Evolutionary conservation across 2,113 vertebrate genomes (phyloP).

Genomic region (Indri indri): DNA sequence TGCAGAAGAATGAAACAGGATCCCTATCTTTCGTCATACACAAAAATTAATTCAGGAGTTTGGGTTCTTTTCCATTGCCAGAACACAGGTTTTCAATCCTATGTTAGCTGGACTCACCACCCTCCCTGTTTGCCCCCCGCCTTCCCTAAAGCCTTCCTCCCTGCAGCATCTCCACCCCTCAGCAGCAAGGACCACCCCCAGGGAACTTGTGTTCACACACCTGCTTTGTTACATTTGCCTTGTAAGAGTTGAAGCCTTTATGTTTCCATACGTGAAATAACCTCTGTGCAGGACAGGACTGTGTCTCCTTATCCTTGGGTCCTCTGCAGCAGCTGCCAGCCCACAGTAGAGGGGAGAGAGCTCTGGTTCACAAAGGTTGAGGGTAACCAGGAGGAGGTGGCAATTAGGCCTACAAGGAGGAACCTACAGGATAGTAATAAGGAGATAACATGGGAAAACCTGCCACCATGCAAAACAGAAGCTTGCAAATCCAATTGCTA

Average conservation of each 20-base stretch:
- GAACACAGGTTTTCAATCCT: neutral
- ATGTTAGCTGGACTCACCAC: too few relatives aligned
- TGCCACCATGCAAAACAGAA: constrained; percentile 52
- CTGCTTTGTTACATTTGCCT: neutral
- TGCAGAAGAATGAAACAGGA: too few relatives aligned
- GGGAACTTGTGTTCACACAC: neutral
- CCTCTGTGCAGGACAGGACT: neutral
- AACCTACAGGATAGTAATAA: neutral
- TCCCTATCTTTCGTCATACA: too few relatives aligned
- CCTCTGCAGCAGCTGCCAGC: neutral
- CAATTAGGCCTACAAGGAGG: neutral
- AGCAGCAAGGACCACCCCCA: neutral
- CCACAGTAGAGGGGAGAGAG: neutral
- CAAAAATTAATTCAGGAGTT: too few relatives aligned
- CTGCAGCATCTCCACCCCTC: neutral
- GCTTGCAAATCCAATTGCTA: constrained; percentile 54
- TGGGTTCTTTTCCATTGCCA: too few relatives aligned
- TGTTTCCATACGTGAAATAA: neutral
- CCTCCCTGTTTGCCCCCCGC: neutral
- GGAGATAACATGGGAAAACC: constrained; percentile 29
- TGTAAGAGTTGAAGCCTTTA: neutral
- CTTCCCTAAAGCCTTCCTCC: neutral
- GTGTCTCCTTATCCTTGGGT: neutral
- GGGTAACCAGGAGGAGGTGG: neutral
- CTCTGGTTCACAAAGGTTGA: neutral